Percentiles rank a stretch among this genome's conserved stretches.
phyloP scores from a whole-genome alignment of 2,888 invertebrate species.

The Koerneria pararmatus region DNA sequence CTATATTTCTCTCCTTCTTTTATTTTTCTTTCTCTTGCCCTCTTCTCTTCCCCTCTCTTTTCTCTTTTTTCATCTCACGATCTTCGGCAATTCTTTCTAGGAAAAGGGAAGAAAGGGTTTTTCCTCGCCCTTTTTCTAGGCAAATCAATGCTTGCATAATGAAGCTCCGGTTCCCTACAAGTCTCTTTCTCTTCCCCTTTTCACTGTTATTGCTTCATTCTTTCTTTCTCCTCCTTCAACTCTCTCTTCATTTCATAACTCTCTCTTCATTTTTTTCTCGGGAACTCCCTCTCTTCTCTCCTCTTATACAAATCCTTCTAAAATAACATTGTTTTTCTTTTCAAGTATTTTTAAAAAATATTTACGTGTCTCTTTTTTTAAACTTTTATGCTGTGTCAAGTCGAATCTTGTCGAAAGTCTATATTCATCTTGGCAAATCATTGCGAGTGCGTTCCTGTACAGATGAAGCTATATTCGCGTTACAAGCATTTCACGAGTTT shows the following conservation, averaged over 20 bases:
- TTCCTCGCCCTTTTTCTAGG: neutral
- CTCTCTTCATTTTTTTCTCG: neutral
- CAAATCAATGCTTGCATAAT: neutral
- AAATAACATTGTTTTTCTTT: neutral
- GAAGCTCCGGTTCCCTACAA: neutral
- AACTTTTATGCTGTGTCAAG: too few species aligned
- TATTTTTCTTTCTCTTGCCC: neutral
- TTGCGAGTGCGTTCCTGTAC: too few species aligned
- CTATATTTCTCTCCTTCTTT: neutral
- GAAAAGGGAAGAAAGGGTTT: neutral
- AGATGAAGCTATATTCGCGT: too few species aligned
- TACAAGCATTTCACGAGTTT: too few species aligned
- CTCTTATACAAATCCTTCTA: neutral
- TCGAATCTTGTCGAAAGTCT: too few species aligned
- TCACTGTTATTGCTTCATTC: too few species aligned
- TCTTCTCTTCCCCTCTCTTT: too few species aligned
- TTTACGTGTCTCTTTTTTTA: neutral
- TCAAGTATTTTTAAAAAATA: neutral
- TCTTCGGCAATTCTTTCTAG: neutral
- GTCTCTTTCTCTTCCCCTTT: neutral
- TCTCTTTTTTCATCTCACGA: too few species aligned
- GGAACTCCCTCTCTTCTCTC: constrained; percentile 5
- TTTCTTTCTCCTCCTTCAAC: neutral
- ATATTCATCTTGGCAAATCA: too few species aligned
- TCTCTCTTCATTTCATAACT: neutral